phyloP scores from a whole-genome alignment of 2,888 invertebrate species.

The Drosophila engyochracea region DNA sequence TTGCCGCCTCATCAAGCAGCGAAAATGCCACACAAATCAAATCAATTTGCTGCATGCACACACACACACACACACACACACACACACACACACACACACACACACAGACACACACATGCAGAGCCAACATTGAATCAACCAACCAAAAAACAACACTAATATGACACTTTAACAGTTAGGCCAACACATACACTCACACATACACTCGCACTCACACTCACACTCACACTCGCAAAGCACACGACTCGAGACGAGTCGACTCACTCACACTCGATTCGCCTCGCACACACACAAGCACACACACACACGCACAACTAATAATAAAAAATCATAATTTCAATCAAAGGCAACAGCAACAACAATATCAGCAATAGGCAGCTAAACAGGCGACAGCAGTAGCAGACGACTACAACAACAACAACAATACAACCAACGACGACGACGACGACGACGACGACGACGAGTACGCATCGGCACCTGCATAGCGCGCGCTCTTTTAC shows the following conservation, averaged over 20 bases:
- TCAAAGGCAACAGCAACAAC: slow-evolving; percentile 68
- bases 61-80: slow-evolving; percentile 35
- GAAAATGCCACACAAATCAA: slow-evolving; percentile 77
- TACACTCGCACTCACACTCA: background rate
- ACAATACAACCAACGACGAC: slow-evolving; percentile 16
- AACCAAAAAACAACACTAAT: slow-evolving; percentile 79
- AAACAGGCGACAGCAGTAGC: slow-evolving; percentile 45
- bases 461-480: slow-evolving; percentile 75
- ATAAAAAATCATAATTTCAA: slow-evolving; percentile 78
- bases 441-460: slow-evolving; percentile 40
- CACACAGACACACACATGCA: slow-evolving; percentile 15
- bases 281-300: slow-evolving; percentile 38
- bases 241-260: slow-evolving; percentile 38
- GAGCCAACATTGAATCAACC: slow-evolving; percentile 60
- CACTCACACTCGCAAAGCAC: slow-evolving; percentile 10
- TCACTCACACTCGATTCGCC: slow-evolving; percentile 54
- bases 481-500: slow-evolving; percentile 78
- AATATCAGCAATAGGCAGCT: slow-evolving; percentile 48
- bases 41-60: slow-evolving; percentile 71
- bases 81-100: slow-evolving; percentile 32
- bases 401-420: slow-evolving; percentile 19
- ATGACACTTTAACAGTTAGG: slow-evolving; percentile 80
- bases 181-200: slow-evolving; percentile 53
- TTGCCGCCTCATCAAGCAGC: slow-evolving; percentile 65
- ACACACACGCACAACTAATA: slow-evolving; percentile 54